Percentiles rank a stretch among this genome's conserved stretches.
phyloP scores from a whole-genome alignment of 1,140 invertebrate species.

The Teleopsis dalmanni region DNA sequence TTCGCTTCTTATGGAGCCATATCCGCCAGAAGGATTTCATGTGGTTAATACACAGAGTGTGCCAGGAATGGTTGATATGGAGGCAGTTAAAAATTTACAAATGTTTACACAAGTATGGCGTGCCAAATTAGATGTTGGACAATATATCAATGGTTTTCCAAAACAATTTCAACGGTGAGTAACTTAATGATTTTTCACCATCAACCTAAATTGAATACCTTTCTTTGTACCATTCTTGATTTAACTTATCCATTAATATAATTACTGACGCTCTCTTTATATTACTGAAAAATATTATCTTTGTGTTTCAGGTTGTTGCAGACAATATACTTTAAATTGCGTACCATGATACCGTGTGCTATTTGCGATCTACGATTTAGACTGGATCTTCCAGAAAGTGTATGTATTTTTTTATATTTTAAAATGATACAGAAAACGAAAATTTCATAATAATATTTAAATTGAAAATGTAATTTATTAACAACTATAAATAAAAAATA shows the following conservation, averaged over 20 bases:
- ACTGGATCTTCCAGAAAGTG: constrained; percentile 70
- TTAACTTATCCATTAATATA: no score
- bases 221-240: no score
- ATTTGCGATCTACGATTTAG: constrained; percentile 70
- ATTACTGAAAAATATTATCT: neutral
- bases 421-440: no score
- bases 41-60: constrained; percentile 77
- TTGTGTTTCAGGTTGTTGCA: constrained; percentile 46
- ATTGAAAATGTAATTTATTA: no score
- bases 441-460: no score
- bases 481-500: no score
- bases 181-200: neutral
- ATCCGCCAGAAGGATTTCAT: constrained; percentile 70
- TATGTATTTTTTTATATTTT: constrained; percentile 17
- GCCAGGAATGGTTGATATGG: constrained; percentile 60
- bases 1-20: constrained; percentile 66
- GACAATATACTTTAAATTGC: constrained; percentile 78
- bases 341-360: constrained; percentile 75
- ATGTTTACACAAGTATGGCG: constrained; percentile 84
- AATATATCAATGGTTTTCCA: constrained; percentile 58
- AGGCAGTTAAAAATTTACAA: constrained; percentile 68
- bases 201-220: neutral
- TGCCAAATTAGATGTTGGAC: constrained; percentile 55
- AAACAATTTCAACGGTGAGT: constrained; percentile 45
- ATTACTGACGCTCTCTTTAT: no score